Evolutionary conservation across 1,140 invertebrate genomes (phyloP).

Genomic region (Laodelphax striatellus): DNA sequence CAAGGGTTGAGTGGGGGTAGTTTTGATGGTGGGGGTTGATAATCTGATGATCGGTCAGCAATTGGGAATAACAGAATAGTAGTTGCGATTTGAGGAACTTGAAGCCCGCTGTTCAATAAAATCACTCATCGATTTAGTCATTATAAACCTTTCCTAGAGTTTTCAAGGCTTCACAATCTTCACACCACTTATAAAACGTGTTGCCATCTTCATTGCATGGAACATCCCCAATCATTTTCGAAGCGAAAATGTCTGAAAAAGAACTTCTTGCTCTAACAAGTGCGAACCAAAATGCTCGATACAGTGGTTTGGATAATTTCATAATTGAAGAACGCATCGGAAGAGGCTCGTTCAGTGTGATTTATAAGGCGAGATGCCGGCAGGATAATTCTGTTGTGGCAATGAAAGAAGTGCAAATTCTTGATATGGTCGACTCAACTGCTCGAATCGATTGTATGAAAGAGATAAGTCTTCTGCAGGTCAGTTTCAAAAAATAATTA

Average conservation of each 20-base stretch:
- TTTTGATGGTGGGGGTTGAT: too few relatives aligned
- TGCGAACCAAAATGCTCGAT: neutral
- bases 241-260: neutral
- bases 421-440: constrained; percentile 56
- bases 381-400: constrained; percentile 38
- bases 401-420: constrained; percentile 53
- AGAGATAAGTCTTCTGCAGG: constrained; percentile 54
- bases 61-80: too few relatives aligned
- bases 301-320: constrained; percentile 1
- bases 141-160: too few relatives aligned
- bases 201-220: too few relatives aligned
- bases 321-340: constrained; percentile 47
- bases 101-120: too few relatives aligned
- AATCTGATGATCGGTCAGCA: too few relatives aligned
- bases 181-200: too few relatives aligned
- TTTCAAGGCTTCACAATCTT: too few relatives aligned
- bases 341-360: constrained; percentile 51
- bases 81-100: too few relatives aligned
- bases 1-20: too few relatives aligned
- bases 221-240: too few relatives aligned
- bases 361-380: constrained; percentile 40
- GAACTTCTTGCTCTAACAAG: neutral
- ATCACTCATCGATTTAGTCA: too few relatives aligned
- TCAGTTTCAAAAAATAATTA: constrained; percentile 19
- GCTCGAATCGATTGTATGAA: constrained; percentile 54